phyloP scores from a whole-genome alignment of 2,888 invertebrate genomes.

The Villa cingulata region DNA sequence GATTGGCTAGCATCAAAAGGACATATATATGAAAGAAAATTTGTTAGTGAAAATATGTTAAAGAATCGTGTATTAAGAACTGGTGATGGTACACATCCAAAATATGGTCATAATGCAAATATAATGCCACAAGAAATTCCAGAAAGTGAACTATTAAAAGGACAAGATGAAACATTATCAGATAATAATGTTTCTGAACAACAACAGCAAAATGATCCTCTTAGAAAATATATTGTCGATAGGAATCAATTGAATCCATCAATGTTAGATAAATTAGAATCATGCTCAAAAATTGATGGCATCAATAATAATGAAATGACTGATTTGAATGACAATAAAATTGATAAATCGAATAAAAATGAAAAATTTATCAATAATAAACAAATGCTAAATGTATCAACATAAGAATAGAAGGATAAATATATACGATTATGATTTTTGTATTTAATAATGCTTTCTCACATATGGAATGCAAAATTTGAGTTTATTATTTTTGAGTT shows the following conservation, averaged over 20 bases:
- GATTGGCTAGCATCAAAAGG: slow-evolving; percentile 48
- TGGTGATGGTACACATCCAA: slow-evolving; percentile 51
- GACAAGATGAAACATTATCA: slow-evolving; percentile 9
- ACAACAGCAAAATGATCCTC: neutral
- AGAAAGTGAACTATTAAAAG: slow-evolving; percentile 6
- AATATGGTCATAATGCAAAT: slow-evolving; percentile 31
- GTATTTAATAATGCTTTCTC: too few relatives aligned
- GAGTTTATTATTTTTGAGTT: too few relatives aligned
- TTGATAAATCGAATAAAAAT: too few relatives aligned
- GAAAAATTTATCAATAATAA: neutral
- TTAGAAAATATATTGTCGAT: slow-evolving; percentile 18
- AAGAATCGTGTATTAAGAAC: slow-evolving; percentile 43
- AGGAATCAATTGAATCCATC: slow-evolving; percentile 9
- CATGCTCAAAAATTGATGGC: neutral
- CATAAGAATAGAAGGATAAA: too few relatives aligned
- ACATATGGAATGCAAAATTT: too few relatives aligned
- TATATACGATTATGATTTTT: neutral
- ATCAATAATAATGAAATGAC: neutral
- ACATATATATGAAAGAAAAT: slow-evolving; percentile 38
- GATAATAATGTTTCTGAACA: neutral
- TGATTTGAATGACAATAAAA: neutral
- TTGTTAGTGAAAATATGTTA: slow-evolving; percentile 28
- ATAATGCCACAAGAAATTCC: slow-evolving; percentile 2
- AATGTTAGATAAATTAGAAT: neutral
- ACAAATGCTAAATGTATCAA: neutral